Base-by-base conservation (phyloP, 2,113 vertebrate genomes). In the Calypte anna region DNA sequence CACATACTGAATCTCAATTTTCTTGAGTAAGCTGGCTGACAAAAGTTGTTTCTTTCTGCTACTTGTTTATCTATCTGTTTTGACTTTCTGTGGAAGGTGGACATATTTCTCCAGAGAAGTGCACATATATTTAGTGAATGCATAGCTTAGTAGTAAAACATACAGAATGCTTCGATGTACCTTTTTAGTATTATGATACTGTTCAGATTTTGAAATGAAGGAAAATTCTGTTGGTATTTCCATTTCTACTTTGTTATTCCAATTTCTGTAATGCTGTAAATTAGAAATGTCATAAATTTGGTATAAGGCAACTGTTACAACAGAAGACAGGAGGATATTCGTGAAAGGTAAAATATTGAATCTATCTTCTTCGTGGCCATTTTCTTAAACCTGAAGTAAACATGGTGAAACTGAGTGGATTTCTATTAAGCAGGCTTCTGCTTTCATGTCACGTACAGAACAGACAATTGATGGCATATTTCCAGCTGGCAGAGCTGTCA, bases 401-500 rank as follows among this genome's bases (percentile, higher is more conserved):
- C 67, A 84, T 46, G 86, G 93, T 84, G 88, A 95, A 91, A 90
- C 82, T 78, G 48, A 94, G 61, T 82, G 86, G 89, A 93, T 94
- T 92, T 87, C 81, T 95, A 17, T 96, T 81, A 95, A 95, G 85
- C 73, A 89, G 62, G 27, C 94, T 93, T 38, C 88, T 74, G 85
- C 81, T 92, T 82, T 97, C 90, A 9, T 36, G 21, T 94, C 91
- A 94, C 59, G 54, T 94, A 93, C 30, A 2, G 43, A 91, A 68
- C 91, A 97, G 94, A 97, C 88, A 93, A 88, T 81, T 94, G 92
- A 92, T 96, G 95, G 92, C 86, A 13, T 83, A 40, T 86, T 93
- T 97, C 94, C 96, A 97, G 78, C 92, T 97, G 96, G 95, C 91
- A 93, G 79, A 91, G 75, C 77, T 82, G 75, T 91, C 1, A n/a